A percentile compares a stretch with the other conserved stretches of the same genome.
phyloP scores from a whole-genome alignment of 2,797 vertebrate genomes.

The Mastacembelus armatus region DNA sequence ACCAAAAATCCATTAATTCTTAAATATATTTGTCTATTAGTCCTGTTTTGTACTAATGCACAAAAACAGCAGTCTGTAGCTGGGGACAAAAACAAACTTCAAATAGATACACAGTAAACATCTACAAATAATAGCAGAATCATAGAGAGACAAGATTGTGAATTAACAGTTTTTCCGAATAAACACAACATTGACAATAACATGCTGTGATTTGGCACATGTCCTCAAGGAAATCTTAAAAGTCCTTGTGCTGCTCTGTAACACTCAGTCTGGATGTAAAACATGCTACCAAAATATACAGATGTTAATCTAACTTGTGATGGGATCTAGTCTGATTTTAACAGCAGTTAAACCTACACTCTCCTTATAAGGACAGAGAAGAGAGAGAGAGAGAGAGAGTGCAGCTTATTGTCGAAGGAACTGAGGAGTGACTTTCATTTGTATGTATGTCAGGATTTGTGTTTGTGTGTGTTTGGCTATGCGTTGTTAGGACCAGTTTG shows the following conservation, averaged over 20 bases:
- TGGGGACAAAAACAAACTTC: too few species aligned
- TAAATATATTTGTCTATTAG: too few species aligned
- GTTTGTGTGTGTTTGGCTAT: slow-evolving; percentile 30
- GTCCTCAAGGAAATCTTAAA: slow-evolving; percentile 1
- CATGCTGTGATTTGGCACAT: neutral
- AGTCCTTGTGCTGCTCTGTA: neutral
- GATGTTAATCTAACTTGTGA: slow-evolving; percentile 40
- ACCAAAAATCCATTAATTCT: too few species aligned
- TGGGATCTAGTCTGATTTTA: slow-evolving; percentile 43
- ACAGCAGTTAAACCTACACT: slow-evolving; percentile 35
- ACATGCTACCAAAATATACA: slow-evolving; percentile 23
- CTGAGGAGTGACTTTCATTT: slow-evolving; percentile 42
- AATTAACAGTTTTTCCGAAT: neutral
- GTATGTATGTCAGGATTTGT: slow-evolving; percentile 34
- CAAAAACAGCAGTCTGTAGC: too few species aligned
- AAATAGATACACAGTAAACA: neutral
- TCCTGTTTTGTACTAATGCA: too few species aligned
- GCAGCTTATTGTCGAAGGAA: slow-evolving; percentile 27
- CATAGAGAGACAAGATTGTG: too few species aligned
- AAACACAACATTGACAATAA: neutral
- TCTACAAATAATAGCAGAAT: neutral
- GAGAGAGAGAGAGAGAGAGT: slow-evolving; percentile 31
- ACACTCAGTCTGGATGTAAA: slow-evolving; percentile 16
- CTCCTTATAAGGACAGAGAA: slow-evolving; percentile 59
- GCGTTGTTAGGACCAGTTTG: too few species aligned